Evolutionary conservation across 2,888 invertebrate genomes (phyloP).

Genomic region (Cyclophora albipunctata): DNA sequence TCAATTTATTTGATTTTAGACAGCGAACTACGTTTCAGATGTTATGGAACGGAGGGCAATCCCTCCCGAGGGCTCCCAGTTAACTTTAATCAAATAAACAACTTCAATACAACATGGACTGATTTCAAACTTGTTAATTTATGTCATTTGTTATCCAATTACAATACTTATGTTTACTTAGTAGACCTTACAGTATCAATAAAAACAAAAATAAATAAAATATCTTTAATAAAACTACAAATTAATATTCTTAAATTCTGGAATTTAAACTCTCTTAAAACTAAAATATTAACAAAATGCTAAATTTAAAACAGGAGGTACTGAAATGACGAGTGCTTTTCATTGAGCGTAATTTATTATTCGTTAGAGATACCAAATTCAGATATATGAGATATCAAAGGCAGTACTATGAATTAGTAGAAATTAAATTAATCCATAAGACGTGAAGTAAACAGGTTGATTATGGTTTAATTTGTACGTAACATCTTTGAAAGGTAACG

Average conservation of each 20-base stretch:
- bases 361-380: conserved; percentile 3
- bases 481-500: conserved; percentile 29
- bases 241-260: conserved; percentile 69
- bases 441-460: background rate
- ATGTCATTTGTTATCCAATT: no score
- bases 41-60: conserved; percentile 10
- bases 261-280: conserved; percentile 65
- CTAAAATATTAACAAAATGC: conserved; percentile 59
- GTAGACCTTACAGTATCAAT: conserved; percentile 22
- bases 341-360: conserved; percentile 13
- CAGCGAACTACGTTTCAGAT: conserved; percentile 11
- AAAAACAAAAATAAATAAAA: conserved; percentile 59
- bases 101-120: conserved; percentile 5
- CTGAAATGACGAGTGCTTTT: conserved; percentile 22
- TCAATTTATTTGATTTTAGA: conserved; percentile 13
- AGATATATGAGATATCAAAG: no score
- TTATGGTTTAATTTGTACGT: conserved; percentile 27
- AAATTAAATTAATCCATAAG: no score
- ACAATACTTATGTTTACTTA: no score
- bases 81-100: background rate
- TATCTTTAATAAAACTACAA: conserved; percentile 43
- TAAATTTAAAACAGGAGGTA: conserved; percentile 43
- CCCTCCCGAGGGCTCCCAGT: background rate
- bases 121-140: conserved; percentile 1
- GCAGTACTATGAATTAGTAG: no score